phyloP scores from a whole-genome alignment of 2,797 vertebrate species.

The Eremophila alpestris region DNA sequence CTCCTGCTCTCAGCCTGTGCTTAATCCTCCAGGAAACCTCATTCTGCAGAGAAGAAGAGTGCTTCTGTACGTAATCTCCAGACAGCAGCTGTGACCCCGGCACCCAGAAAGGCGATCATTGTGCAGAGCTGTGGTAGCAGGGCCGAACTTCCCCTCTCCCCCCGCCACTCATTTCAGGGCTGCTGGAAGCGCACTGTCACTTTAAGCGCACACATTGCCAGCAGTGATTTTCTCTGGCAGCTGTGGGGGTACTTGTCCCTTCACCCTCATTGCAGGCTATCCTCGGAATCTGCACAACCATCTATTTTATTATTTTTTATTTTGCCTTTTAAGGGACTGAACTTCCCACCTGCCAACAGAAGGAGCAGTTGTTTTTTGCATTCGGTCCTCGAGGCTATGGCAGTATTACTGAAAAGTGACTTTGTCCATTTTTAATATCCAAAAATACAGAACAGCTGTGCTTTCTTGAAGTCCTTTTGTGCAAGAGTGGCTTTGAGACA shows the following conservation, averaged over 20 bases:
- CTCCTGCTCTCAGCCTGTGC: slow-evolving; percentile 39
- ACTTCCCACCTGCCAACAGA: slow-evolving; percentile 53
- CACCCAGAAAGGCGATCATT: slow-evolving; percentile 63
- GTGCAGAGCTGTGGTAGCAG: not conserved
- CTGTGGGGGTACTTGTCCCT: slow-evolving; percentile 18
- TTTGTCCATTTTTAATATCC: slow-evolving; percentile 49
- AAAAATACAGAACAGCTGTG: slow-evolving; percentile 51
- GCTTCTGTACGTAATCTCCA: slow-evolving; percentile 64
- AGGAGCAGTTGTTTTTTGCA: slow-evolving; percentile 26
- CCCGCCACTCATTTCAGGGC: not conserved
- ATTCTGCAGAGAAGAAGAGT: slow-evolving; percentile 48
- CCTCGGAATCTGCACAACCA: not conserved
- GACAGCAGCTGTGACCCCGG: slow-evolving; percentile 62
- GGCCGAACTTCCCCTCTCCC: slow-evolving; percentile 56
- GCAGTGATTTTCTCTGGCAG: slow-evolving; percentile 19
- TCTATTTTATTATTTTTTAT: slow-evolving; percentile 14
- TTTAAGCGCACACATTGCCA: not conserved
- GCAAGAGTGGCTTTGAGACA: not conserved
- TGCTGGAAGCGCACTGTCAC: not conserved
- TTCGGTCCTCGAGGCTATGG: not conserved
- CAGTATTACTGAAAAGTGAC: slow-evolving; percentile 38
- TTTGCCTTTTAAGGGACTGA: slow-evolving; percentile 7
- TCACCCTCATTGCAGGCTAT: not conserved
- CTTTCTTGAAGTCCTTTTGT: not conserved
- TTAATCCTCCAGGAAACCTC: slow-evolving; percentile 65